These are phyloP conservation scores for Phrynocephalus vlangalii DNA, from an alignment of 2,797 vertebrate genomes.

Conservation along the genomic window DNA sequence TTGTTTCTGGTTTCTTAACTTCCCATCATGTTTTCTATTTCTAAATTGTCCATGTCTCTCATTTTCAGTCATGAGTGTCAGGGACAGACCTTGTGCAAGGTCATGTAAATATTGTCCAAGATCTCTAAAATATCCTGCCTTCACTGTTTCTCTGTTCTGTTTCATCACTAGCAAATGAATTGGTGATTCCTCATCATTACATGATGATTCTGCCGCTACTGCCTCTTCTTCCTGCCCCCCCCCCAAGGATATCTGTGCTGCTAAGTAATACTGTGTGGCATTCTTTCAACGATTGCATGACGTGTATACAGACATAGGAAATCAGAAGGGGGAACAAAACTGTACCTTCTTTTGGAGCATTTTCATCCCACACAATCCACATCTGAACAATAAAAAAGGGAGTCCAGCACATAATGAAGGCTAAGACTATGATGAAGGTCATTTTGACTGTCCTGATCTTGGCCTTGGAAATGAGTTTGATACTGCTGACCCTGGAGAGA, in stretches of 20 bases:
- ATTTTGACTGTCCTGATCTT: conserved; percentile 98
- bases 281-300: background rate
- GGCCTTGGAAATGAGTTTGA: conserved; percentile 94
- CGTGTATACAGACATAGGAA: background rate
- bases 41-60: background rate
- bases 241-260: background rate
- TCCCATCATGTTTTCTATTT: background rate
- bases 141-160: background rate
- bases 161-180: background rate
- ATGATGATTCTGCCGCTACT: fast-evolving
- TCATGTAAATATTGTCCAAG: background rate
- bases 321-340: background rate
- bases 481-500: conserved; percentile 92
- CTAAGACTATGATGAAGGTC: conserved; percentile 97
- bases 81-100: background rate
- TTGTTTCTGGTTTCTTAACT: background rate
- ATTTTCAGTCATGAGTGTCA: background rate
- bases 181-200: background rate
- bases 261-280: background rate
- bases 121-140: background rate
- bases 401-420: conserved; percentile 96
- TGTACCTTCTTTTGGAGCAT: conserved; percentile 94
- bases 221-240: background rate
- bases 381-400: conserved; percentile 99
- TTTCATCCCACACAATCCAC: conserved; percentile 96